Evolutionary conservation across 2,888 invertebrate genomes (phyloP), one percentile per base, ranked within the genome.

Genomic region (Pycnomerus fuliginosus): DNA sequence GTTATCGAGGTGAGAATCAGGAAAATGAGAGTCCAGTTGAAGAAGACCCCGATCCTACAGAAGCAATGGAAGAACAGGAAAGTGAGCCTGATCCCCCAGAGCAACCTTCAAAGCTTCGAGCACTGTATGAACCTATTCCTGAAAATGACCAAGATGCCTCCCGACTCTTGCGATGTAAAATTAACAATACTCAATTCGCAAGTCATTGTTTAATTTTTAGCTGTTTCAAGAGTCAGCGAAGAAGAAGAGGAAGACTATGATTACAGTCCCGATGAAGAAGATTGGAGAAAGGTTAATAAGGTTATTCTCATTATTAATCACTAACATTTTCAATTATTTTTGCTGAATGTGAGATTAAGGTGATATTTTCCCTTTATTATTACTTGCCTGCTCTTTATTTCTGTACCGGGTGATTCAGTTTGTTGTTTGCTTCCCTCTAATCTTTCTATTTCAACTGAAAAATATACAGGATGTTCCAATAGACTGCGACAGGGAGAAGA

Each of bases 231-330:
- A 54, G 85, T 85, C 1, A 88, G 87, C 54, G 90, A 90, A 60
- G 81, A 82, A 52, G 89, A 87, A 58, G 88, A 89, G 58, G 88
- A 88, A 57, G 90, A 90, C 60, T 84, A 83, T 61, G 87, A 87
- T 64, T 89, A 88, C 61, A 85, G 84, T 64, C 87, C 87, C 0
- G 90, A 90, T 65, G 89, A 90, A 65, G 90, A 90, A 61, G 90
- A 90, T 57, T 89, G 89, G 86, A 87, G 90, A 71, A 92, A 92
- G 73, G 70, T 71, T 55, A 68, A 67, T 64, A 70, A 69, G 65
- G 68, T 69, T 63, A 65, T 60, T 59, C 50, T 36, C 20, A 38
- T 50, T 31, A 44, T 48, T 46, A 42, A 37, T 43, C 38, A 47
- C 47, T 47, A 47, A 47, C 42, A 47, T 46, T 40, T 31, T 35